phyloP scores from a whole-genome alignment of 1,140 invertebrate species.

The Papilio glaucus region DNA sequence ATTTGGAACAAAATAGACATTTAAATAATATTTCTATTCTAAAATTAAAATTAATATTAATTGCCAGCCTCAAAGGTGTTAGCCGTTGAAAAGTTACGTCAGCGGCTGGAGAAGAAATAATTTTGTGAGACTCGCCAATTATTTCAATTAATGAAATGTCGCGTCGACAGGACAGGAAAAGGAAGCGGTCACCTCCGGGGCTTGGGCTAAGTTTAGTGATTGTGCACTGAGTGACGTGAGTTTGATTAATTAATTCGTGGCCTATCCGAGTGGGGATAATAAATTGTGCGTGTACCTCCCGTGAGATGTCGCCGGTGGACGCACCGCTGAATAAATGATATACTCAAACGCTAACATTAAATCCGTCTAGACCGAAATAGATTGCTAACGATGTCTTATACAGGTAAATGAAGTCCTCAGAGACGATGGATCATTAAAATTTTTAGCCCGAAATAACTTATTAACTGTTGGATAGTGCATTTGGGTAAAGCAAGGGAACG shows the following conservation, averaged over 20 bases:
- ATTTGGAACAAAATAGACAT: not conserved
- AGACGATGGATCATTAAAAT: constrained; percentile 73
- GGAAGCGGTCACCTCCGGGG: constrained; percentile 60
- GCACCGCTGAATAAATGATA: constrained; percentile 77
- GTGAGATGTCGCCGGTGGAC: constrained; percentile 75
- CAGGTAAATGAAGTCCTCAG: constrained; percentile 78
- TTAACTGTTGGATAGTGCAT: constrained; percentile 20
- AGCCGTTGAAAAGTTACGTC: constrained; percentile 60
- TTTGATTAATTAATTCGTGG: constrained; percentile 81
- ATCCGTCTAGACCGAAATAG: constrained; percentile 76
- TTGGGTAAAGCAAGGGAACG: not conserved
- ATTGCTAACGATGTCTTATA: constrained; percentile 77
- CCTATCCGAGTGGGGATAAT: constrained; percentile 70
- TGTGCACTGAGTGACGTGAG: constrained; percentile 76
- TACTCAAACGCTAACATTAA: constrained; percentile 75
- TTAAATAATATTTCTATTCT: constrained; percentile 18
- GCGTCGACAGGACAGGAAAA: constrained; percentile 79
- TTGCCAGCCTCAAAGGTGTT: constrained; percentile 36
- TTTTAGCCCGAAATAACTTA: constrained; percentile 34
- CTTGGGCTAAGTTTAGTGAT: constrained; percentile 72
- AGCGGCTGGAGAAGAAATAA: constrained; percentile 67
- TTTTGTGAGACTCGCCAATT: constrained; percentile 68
- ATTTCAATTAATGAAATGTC: constrained; percentile 80
- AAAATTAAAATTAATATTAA: constrained; percentile 30
- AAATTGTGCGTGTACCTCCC: constrained; percentile 79